Conservation (phyloP, 2,888 invertebrate genomes). For the Xestia rhomboidea region DNA sequence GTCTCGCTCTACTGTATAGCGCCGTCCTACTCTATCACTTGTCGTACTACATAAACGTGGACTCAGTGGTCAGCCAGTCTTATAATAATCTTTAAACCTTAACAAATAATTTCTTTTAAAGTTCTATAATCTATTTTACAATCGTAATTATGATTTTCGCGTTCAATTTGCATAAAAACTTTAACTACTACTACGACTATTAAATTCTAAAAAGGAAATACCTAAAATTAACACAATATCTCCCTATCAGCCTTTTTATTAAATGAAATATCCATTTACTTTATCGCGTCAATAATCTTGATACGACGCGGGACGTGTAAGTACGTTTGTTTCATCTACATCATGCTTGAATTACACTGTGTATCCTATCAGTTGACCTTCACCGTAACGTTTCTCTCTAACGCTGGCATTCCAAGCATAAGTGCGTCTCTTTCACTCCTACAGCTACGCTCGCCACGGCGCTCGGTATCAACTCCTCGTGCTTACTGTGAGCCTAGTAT, state of each 20-base stretch:
- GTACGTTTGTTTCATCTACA: too few species aligned
- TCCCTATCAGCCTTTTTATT: constrained; percentile 21
- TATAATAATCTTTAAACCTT: not conserved
- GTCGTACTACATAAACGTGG: constrained; percentile 51
- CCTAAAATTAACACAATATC: constrained; percentile 15
- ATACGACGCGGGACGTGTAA: constrained; percentile 41
- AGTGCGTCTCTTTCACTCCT: constrained; percentile 81
- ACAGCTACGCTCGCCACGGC: constrained; percentile 70
- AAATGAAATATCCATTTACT: constrained; percentile 39
- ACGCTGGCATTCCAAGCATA: constrained; percentile 84
- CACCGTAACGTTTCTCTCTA: constrained; percentile 81
- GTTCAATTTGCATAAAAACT: not conserved
- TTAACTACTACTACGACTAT: not conserved
- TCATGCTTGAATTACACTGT: constrained; percentile 77
- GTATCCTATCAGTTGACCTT: constrained; percentile 88
- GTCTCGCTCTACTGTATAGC: constrained; percentile 74
- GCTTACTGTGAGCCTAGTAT: constrained; percentile 87
- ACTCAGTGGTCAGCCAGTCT: not conserved
- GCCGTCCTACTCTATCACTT: constrained; percentile 67
- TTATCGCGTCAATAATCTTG: constrained; percentile 52
- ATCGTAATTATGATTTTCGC: not conserved
- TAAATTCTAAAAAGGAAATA: not conserved
- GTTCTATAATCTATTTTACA: not conserved
- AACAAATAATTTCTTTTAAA: not conserved
- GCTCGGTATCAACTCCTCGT: constrained; percentile 80